phyloP scores from a whole-genome alignment of 2,888 invertebrate genomes.

The Punctoribates punctum region DNA sequence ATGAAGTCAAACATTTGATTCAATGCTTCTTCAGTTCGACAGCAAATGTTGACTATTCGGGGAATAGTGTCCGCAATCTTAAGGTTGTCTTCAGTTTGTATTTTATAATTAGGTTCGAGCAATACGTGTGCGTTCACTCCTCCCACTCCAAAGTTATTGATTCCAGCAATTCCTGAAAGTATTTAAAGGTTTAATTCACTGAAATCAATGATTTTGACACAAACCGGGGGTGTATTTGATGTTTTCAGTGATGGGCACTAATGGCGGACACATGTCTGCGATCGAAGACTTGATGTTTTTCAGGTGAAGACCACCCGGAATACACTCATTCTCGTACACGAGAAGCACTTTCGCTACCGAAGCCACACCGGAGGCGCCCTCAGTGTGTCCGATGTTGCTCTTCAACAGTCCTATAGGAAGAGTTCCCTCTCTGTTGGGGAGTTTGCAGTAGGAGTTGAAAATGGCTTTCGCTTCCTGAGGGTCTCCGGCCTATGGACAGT shows the following conservation, averaged over 20 bases:
- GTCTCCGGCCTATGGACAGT: constrained; percentile 58
- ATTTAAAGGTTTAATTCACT: no score
- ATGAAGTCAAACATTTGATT: constrained; percentile 60
- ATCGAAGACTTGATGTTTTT: constrained; percentile 57
- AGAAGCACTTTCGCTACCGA: constrained; percentile 53
- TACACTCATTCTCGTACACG: constrained; percentile 55
- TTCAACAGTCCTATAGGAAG: constrained; percentile 94
- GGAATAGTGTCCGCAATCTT: constrained; percentile 56
- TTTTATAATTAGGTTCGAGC: constrained; percentile 49
- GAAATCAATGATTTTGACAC: no score
- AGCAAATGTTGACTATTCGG: constrained; percentile 71
- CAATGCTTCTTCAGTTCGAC: constrained; percentile 76
- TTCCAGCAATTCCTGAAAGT: constrained; percentile 54
- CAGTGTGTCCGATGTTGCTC: constrained; percentile 98
- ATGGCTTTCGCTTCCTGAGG: no score
- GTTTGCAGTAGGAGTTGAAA: constrained; percentile 53
- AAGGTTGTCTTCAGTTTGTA: constrained; percentile 44
- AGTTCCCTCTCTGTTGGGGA: constrained; percentile 67
- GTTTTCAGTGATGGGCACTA: constrained; percentile 17
- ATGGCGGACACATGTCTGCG: constrained; percentile 44
- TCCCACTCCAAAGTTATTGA: constrained; percentile 61
- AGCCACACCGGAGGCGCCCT: constrained; percentile 57
- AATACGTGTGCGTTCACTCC: constrained; percentile 54
- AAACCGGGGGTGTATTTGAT: constrained; percentile 16
- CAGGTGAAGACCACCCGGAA: constrained; percentile 59